These are phyloP conservation scores for Caenorhabditis panamensis DNA, from an alignment of 2,888 invertebrate genomes.

Conservation along the genomic window DNA sequence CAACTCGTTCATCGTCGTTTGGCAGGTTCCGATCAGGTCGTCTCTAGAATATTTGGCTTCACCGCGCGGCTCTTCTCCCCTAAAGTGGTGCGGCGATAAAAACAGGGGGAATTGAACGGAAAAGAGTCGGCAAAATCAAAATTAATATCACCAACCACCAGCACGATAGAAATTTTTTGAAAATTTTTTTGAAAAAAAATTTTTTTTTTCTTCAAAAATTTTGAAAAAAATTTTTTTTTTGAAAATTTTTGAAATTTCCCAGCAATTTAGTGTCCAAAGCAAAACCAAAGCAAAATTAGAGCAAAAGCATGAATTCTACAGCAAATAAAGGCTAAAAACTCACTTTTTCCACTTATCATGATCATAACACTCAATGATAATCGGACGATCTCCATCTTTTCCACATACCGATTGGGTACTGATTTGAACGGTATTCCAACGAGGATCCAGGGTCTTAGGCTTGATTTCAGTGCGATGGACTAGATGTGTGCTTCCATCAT, in stretches of 20 bases:
- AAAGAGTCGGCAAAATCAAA: not conserved
- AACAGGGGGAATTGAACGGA: not conserved
- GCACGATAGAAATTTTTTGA: not conserved
- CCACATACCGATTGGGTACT: slow-evolving; percentile 83
- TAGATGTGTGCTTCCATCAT: slow-evolving; percentile 74
- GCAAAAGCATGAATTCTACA: not conserved
- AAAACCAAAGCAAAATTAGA: not conserved
- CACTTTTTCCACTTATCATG: slow-evolving; percentile 82
- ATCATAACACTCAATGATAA: slow-evolving; percentile 83
- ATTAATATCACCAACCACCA: slow-evolving; percentile 21
- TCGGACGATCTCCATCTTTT: slow-evolving; percentile 78
- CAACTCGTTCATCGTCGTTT: slow-evolving; percentile 79
- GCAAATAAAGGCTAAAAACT: slow-evolving; percentile 26
- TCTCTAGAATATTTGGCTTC: slow-evolving; percentile 77
- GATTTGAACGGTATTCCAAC: slow-evolving; percentile 83
- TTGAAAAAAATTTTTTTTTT: too few species aligned
- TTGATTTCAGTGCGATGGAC: slow-evolving; percentile 83
- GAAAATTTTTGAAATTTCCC: too few species aligned
- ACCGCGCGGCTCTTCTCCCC: slow-evolving; percentile 52
- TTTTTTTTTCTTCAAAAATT: too few species aligned
- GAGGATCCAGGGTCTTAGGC: slow-evolving; percentile 84
- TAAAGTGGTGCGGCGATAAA: slow-evolving; percentile 22
- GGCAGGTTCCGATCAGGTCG: slow-evolving; percentile 83
- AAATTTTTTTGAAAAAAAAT: not conserved
- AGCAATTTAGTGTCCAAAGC: too few species aligned